These are phyloP conservation scores for Temnothorax curvispinosus DNA, from an alignment of 1,140 invertebrate species.

Conservation along the genomic window DNA sequence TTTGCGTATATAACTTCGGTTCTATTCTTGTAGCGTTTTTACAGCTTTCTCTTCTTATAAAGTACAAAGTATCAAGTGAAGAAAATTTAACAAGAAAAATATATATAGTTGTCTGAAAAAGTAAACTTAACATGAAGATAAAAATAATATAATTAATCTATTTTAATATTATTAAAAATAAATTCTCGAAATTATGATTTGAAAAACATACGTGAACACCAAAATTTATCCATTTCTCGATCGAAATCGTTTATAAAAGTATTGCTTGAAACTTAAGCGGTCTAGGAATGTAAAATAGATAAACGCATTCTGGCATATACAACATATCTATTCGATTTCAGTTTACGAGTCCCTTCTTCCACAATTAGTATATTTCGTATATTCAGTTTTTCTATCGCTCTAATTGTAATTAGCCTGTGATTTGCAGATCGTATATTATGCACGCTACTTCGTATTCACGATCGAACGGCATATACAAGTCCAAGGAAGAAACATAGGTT, in stretches of 20 bases:
- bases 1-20: background rate
- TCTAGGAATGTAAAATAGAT: background rate
- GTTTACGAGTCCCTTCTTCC: background rate
- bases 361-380: background rate
- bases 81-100: background rate
- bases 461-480: constrained; percentile 7
- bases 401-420: background rate
- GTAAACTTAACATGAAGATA: background rate
- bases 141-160: constrained; percentile 8
- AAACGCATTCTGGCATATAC: background rate
- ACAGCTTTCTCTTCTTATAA: constrained; percentile 11
- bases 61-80: background rate
- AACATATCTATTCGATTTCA: constrained; percentile 27
- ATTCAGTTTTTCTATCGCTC: constrained; percentile 14
- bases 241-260: background rate
- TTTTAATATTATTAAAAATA: background rate
- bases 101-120: background rate
- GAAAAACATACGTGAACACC: background rate
- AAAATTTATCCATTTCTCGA: background rate
- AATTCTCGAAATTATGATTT: background rate
- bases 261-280: background rate
- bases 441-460: background rate
- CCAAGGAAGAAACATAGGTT: background rate
- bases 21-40: background rate
- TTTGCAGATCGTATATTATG: constrained; percentile 17